Percentiles rank a stretch among this genome's conserved stretches.
These are phyloP conservation scores for Eptesicus fuscus DNA, from an alignment of 2,113 vertebrate species.

Conservation along the genomic window DNA sequence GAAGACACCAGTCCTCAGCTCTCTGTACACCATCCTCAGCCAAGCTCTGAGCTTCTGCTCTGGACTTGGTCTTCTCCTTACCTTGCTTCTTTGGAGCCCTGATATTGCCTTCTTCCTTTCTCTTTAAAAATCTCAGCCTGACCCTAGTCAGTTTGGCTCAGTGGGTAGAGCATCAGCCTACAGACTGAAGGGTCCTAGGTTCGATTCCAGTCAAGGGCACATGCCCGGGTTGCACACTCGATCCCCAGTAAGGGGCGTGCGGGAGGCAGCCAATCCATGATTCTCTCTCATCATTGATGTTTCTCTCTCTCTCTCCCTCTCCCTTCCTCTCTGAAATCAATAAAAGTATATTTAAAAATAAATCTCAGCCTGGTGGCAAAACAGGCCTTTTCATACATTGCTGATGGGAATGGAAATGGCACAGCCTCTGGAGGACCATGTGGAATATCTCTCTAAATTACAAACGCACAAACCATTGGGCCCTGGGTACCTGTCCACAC, in stretches of 20 bases:
- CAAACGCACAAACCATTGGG: neutral
- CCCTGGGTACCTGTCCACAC: too few relatives aligned
- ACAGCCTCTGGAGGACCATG: neutral
- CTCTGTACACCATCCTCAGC: rapidly evolving
- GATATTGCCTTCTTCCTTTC: neutral
- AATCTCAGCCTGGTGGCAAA: neutral
- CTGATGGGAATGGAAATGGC: neutral
- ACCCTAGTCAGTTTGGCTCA: too few relatives aligned
- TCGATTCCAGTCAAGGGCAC: too few relatives aligned
- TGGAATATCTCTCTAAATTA: neutral
- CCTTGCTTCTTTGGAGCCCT: neutral
- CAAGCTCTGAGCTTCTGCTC: neutral
- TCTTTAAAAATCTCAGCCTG: conserved; percentile 1
- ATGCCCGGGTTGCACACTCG: too few relatives aligned
- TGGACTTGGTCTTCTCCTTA: neutral
- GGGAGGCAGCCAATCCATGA: too few relatives aligned
- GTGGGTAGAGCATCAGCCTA: too few relatives aligned
- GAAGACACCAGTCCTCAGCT: neutral
- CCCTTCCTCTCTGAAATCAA: neutral
- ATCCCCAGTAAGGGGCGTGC: too few relatives aligned
- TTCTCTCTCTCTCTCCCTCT: neutral
- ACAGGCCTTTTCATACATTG: neutral
- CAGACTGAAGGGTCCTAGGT: too few relatives aligned
- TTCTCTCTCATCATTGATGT: too few relatives aligned
- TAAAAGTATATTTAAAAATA: neutral